phyloP scores from a whole-genome alignment of 2,797 vertebrate species.

The Sebastes jordani region DNA sequence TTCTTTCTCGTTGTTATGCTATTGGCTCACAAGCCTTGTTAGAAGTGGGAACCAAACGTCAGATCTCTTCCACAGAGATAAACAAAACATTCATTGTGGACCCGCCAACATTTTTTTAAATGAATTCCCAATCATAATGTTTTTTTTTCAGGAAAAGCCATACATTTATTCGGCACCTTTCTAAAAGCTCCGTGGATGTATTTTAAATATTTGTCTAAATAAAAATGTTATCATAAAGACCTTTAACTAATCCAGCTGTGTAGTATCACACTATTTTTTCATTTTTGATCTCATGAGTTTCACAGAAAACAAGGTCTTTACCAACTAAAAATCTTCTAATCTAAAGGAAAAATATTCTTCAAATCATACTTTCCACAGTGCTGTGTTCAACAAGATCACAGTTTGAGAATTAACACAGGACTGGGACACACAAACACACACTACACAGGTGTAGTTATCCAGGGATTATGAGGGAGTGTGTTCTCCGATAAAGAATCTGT shows the following conservation, averaged over 20 bases:
- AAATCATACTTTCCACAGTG: background rate
- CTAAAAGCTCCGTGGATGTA: too few species aligned
- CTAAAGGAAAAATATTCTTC: background rate
- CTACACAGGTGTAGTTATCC: constrained; percentile 54
- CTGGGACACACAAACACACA: constrained; percentile 1
- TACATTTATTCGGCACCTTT: fast-evolving
- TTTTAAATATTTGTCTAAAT: too few species aligned
- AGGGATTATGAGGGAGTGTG: constrained; percentile 73
- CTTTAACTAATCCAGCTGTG: background rate
- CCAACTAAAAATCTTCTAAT: background rate
- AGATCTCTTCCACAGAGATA: too few species aligned
- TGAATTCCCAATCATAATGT: too few species aligned
- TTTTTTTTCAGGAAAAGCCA: too few species aligned
- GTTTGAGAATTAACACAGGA: constrained; percentile 3
- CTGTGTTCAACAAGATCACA: background rate
- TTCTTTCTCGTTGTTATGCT: too few species aligned
- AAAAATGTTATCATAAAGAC: background rate
- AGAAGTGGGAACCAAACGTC: too few species aligned
- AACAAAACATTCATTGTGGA: too few species aligned
- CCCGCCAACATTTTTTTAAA: too few species aligned
- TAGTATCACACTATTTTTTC: too few species aligned
- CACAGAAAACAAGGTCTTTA: background rate
- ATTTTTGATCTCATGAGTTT: background rate
- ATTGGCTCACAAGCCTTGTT: too few species aligned
- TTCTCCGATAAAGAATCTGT: constrained; percentile 77